Conservation (phyloP, 2,888 invertebrate species). For the Ectropis crepuscularia region DNA sequence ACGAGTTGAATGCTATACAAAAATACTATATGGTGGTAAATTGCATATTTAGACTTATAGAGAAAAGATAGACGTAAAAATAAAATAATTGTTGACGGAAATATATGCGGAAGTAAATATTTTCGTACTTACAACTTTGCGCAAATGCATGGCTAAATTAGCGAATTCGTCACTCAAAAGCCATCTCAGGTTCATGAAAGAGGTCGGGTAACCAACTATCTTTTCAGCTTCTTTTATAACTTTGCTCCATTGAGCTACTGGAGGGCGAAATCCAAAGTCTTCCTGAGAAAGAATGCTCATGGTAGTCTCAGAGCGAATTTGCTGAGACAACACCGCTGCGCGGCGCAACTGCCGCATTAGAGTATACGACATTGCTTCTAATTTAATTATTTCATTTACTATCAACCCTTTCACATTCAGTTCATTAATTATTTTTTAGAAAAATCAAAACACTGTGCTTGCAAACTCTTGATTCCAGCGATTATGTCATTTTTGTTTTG, state of each 20-base stretch:
- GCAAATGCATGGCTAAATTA: constrained; percentile 83
- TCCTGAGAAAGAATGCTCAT: constrained; percentile 75
- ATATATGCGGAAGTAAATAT: constrained; percentile 25
- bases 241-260: constrained; percentile 71
- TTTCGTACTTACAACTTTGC: constrained; percentile 75
- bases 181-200: constrained; percentile 86
- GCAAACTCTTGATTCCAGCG: constrained; percentile 37
- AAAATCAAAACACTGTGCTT: constrained; percentile 47
- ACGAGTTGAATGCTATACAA: background rate
- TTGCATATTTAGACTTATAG: background rate
- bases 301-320: constrained; percentile 70
- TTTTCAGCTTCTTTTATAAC: constrained; percentile 80
- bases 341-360: constrained; percentile 73
- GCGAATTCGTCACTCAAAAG: constrained; percentile 86
- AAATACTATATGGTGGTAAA: background rate
- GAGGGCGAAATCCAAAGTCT: constrained; percentile 76
- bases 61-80: constrained; percentile 6
- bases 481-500: constrained; percentile 64
- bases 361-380: constrained; percentile 68
- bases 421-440: constrained; percentile 25
- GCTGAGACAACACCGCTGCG: constrained; percentile 62
- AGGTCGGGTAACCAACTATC: constrained; percentile 84
- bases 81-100: constrained; percentile 5
- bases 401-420: constrained; percentile 54
- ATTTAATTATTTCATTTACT: constrained; percentile 36